phyloP scores from a whole-genome alignment of 1,140 invertebrate genomes.

The Drosophila takahashii region DNA sequence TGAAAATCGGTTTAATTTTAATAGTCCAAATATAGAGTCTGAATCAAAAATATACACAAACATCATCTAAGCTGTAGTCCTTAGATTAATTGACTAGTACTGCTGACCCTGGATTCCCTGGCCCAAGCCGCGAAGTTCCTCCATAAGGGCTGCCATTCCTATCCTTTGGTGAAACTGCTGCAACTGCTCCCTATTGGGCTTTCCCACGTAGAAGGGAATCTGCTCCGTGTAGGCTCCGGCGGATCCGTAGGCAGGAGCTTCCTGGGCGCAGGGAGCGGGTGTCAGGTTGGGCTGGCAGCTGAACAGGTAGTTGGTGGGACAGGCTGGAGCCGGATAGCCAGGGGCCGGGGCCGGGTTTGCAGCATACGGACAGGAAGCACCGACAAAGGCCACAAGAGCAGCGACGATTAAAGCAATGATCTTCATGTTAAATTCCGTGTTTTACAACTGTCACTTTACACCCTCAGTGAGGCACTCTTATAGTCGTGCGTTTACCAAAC shows the following conservation, averaged over 20 bases:
- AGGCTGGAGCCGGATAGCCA: slow-evolving; percentile 55
- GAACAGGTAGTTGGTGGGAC: slow-evolving; percentile 74
- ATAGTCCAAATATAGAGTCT: too few relatives aligned
- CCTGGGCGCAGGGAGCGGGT: slow-evolving; percentile 60
- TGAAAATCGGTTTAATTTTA: too few relatives aligned
- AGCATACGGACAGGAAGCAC: slow-evolving; percentile 28
- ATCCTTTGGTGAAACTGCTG: slow-evolving; percentile 22
- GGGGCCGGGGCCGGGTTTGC: slow-evolving; percentile 4
- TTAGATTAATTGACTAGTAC: slow-evolving; percentile 7
- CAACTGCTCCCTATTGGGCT: slow-evolving; percentile 18
- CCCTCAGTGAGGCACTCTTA: slow-evolving; percentile 2
- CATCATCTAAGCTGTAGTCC: too few relatives aligned
- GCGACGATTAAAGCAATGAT: slow-evolving; percentile 24
- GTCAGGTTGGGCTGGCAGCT: slow-evolving; percentile 73
- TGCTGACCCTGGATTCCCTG: slow-evolving; percentile 40
- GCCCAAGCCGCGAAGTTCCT: slow-evolving; percentile 26
- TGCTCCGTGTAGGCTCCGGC: slow-evolving; percentile 68
- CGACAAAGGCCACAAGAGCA: slow-evolving; percentile 30
- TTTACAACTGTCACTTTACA: slow-evolving; percentile 10
- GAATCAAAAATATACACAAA: too few relatives aligned
- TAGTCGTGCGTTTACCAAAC: slow-evolving; percentile 4
- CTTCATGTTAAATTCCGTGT: slow-evolving; percentile 39
- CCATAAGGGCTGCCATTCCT: slow-evolving; percentile 17
- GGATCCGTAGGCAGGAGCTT: slow-evolving; percentile 50
- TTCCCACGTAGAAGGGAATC: slow-evolving; percentile 44